Base-by-base conservation (phyloP, 2,888 invertebrate genomes). In the Clitarchus hookeri region DNA sequence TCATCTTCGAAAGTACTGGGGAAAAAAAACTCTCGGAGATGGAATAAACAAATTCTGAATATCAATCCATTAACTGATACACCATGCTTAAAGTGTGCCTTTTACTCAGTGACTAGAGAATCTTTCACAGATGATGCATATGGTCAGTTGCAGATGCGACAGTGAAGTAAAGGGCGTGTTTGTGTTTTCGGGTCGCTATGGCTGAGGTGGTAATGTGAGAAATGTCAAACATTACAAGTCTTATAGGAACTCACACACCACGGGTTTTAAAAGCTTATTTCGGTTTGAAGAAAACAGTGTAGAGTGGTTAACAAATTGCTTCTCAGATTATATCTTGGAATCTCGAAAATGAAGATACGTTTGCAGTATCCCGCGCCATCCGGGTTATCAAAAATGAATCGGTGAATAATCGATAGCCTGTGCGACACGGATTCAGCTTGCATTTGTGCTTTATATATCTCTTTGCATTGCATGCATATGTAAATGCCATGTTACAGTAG, bases 241-340 rank as follows among this genome's bases (percentile, higher is more conserved):
- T 27, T 23, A n/a, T 25, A 36, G 23, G 16, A 16, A 16, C 25
- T 16, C 84, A 44, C 0, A 48, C 0, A 25, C n/a, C 6, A 11
- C 6, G 4, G 84, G 44, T 13, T 84, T 84, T 25, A 84, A 84
- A 44, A 25, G 26, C 8, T 84, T 84, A 48, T 84, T n/a, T 44
- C 9, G 44, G 19, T 44, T 84, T 36, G 48, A 84, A 84, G 48
- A 84, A 83, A 36, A 83, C 6, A 44, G 26, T 9, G 16, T 44
- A n/a, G 12, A 44, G 27, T 83, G 83, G 83, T 25, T 83, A 44
- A n/a, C 83, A 36, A 48, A 44, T 26, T 27, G 6, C 19, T 44
- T 83, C 11, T 44, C 36, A n/a, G 12, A 36, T 83, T 2, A 27
- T 44, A 83, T 13, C 36, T 25, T 19, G 1, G 44, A 83, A 36